These are phyloP conservation scores for Peromyscus californicus DNA, from an alignment of 2,113 vertebrate genomes.

Conservation along the genomic window DNA sequence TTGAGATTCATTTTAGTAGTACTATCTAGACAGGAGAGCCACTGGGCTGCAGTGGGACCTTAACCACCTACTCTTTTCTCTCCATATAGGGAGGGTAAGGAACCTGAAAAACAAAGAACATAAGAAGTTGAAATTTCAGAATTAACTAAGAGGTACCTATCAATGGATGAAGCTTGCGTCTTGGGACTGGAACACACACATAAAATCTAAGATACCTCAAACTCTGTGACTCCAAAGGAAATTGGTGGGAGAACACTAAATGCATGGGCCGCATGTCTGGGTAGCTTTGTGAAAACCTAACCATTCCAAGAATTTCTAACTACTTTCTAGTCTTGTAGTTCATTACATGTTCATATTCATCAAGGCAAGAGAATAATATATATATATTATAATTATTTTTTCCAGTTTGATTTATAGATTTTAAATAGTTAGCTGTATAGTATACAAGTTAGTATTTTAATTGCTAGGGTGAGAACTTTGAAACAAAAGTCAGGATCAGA, in stretches of 20 bases:
- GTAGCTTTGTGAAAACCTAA: background rate
- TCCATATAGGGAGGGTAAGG: background rate
- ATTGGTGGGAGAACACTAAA: background rate
- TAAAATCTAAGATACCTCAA: background rate
- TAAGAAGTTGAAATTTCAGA: background rate
- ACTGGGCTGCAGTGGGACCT: background rate
- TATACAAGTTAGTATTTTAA: background rate
- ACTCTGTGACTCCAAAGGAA: background rate
- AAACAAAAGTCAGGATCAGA: background rate
- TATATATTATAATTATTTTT: background rate
- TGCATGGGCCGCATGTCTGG: background rate
- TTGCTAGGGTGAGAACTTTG: background rate
- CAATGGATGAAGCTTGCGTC: background rate
- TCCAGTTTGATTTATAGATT: background rate
- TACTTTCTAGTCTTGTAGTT: background rate
- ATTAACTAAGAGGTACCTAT: background rate
- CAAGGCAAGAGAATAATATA: background rate
- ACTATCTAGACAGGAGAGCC: background rate
- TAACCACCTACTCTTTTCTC: background rate
- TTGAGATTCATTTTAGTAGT: background rate
- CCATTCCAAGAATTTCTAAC: background rate
- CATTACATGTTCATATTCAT: background rate
- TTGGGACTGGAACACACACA: fast-evolving
- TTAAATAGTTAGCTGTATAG: background rate
- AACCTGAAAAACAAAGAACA: background rate